Evolutionary conservation across 1,140 invertebrate genomes (phyloP).

Genomic region (Zaprionus camerounensis): DNA sequence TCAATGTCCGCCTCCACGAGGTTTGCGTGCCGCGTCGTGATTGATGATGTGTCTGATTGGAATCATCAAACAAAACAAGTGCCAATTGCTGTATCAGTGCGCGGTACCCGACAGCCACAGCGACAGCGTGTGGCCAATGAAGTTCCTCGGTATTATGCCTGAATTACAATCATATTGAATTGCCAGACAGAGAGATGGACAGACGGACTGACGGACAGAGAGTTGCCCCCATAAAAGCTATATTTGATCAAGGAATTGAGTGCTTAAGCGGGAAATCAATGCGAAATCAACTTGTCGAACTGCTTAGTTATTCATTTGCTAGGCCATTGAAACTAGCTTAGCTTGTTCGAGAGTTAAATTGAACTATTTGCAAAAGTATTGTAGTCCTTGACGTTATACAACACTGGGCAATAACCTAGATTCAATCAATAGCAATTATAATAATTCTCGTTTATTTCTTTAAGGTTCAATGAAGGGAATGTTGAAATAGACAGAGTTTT

Average conservation of each 20-base stretch:
- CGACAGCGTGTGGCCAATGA: constrained; percentile 35
- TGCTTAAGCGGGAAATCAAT: constrained; percentile 1
- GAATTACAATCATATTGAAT: constrained; percentile 6
- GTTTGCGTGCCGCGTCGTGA: constrained; percentile 33
- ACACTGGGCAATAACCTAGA: background rate
- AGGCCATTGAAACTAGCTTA: background rate
- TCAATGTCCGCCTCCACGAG: background rate
- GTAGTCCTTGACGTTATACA: background rate
- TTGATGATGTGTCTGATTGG: constrained; percentile 60
- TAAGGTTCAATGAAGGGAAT: too few relatives aligned
- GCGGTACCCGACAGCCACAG: background rate
- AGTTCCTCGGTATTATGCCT: constrained; percentile 33
- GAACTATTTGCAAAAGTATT: background rate
- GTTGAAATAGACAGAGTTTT: too few relatives aligned
- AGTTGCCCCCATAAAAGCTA: background rate
- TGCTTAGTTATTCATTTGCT: background rate
- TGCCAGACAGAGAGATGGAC: background rate
- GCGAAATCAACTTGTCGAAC: background rate
- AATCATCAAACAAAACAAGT: constrained; percentile 64
- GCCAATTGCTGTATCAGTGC: constrained; percentile 58
- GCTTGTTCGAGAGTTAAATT: background rate
- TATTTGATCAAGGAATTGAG: constrained; percentile 1
- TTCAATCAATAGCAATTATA: background rate
- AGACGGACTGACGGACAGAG: too few relatives aligned
- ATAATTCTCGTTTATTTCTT: background rate